Evolutionary conservation across 2,888 invertebrate genomes (phyloP), one percentile per base, ranked within the genome.

Genomic region (Kuschelorhynchus macadamiae): DNA sequence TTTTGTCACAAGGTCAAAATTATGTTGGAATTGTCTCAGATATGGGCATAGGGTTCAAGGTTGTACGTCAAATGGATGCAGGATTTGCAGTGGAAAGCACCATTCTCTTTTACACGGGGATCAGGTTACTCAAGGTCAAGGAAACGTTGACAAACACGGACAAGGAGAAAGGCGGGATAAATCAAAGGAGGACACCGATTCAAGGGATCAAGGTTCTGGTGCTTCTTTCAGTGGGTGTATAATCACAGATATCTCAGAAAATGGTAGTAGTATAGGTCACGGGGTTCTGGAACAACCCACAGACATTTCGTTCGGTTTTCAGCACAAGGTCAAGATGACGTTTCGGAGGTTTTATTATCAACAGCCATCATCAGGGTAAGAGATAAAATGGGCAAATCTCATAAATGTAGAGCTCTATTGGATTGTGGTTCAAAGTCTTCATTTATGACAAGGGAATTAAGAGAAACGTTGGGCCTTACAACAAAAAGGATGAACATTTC

Each of bases 1-100:
- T 8, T 7, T 30, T 32, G 33, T 32, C 14, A 30, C 2, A 4
- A 30, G 14, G n/a, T 2, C 12, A 1, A 32, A 12, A 4, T 33
- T 50, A 17, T 50, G 50, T 17, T 50, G 50, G 33, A 50, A 50
- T n/a, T 50, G 50, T 17, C 50, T 50, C n/a, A 7, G 50, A n/a
- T 14, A 2, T 2, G 50, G 50, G 2, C 50, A 50, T 32, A 32
- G 50, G 33, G 50, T 50, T 2, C 33, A 32, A 7, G 33, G 3
- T 32, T 50, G 50, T 14, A 32, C 12, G 9, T 30, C 14, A 12
- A 1, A 16, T 8, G 33, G 33, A 14, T 50, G 50, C 16, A 2
- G 9, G 14, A 2, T 9, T n/a, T 50, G 30, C 18, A 32, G 20
- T 32, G 33, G 16, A 16, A 50, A 17, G n/a, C 50, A 50, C 16